phyloP scores from a whole-genome alignment of 2,113 vertebrate species.

The Pimephales promelas region DNA sequence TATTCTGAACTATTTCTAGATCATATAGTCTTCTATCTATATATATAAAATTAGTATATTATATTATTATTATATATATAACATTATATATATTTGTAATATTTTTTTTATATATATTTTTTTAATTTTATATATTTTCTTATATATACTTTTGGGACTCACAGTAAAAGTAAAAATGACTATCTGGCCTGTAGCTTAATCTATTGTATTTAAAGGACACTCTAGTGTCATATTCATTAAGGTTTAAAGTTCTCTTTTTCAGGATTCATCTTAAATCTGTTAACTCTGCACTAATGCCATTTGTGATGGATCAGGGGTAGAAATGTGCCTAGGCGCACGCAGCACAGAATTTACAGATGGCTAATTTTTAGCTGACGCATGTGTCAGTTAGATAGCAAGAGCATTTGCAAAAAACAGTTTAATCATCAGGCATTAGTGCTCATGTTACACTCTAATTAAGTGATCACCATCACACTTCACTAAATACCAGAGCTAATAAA shows the following conservation, averaged over 20 bases:
- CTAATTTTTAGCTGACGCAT: slow-evolving; percentile 18
- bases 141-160: background rate
- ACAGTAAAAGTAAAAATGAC: background rate
- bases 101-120: too few species aligned
- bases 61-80: too few species aligned
- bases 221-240: slow-evolving; percentile 4
- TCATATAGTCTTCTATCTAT: background rate
- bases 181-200: background rate
- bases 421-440: slow-evolving; percentile 52
- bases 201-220: background rate
- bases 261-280: slow-evolving; percentile 10
- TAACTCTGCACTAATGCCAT: background rate
- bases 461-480: slow-evolving; percentile 41
- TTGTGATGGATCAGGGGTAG: background rate
- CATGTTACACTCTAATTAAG: slow-evolving; percentile 47
- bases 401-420: slow-evolving; percentile 44
- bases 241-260: background rate
- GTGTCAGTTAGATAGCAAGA: slow-evolving; percentile 35
- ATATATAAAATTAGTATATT: too few species aligned
- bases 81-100: too few species aligned
- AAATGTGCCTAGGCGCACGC: background rate
- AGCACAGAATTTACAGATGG: background rate
- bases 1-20: background rate
- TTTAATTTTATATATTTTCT: too few species aligned
- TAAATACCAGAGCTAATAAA: slow-evolving; percentile 55